phyloP scores from a whole-genome alignment of 2,797 vertebrate species.

The Tenualosa ilisha region DNA sequence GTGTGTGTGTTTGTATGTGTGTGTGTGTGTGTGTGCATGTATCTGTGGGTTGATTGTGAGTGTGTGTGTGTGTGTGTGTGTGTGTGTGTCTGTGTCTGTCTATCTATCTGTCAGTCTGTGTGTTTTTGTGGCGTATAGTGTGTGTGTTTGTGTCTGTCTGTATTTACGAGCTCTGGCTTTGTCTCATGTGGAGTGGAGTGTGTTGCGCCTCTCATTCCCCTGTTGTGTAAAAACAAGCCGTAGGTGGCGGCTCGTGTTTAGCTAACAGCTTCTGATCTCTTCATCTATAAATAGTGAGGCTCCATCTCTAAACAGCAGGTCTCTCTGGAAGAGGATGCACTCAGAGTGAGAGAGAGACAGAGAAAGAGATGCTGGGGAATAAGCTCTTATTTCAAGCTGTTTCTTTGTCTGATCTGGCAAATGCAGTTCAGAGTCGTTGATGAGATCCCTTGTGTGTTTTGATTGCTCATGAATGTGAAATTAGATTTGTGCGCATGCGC shows the following conservation, averaged over 20 bases:
- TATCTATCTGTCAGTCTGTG: not conserved
- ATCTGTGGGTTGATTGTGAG: not conserved
- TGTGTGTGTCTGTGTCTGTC: not conserved
- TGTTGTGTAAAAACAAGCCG: conserved; percentile 8
- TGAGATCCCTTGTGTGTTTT: conserved; percentile 5
- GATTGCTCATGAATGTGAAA: conserved; percentile 26
- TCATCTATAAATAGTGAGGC: conserved; percentile 5
- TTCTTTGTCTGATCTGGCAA: conserved; percentile 15
- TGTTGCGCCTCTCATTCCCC: not conserved
- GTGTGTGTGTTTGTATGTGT: too few species aligned
- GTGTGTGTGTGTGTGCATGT: too few species aligned
- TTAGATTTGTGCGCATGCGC: not conserved
- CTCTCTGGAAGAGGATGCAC: not conserved
- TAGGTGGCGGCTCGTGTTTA: not conserved
- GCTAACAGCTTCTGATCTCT: conserved; percentile 11
- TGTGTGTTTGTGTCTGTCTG: not conserved
- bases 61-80: not conserved
- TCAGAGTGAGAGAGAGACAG: not conserved
- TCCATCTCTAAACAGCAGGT: conserved; percentile 10
- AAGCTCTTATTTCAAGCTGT: not conserved
- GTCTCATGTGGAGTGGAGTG: not conserved
- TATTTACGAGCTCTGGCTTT: not conserved
- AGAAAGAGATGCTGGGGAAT: not conserved
- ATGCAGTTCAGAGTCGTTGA: conserved; percentile 10
- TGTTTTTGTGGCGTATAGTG: not conserved